Evolutionary conservation across 2,113 vertebrate genomes (phyloP), one percentile per base, ranked within the genome.

Genomic region (Telmatochromis bifrenatus): DNA sequence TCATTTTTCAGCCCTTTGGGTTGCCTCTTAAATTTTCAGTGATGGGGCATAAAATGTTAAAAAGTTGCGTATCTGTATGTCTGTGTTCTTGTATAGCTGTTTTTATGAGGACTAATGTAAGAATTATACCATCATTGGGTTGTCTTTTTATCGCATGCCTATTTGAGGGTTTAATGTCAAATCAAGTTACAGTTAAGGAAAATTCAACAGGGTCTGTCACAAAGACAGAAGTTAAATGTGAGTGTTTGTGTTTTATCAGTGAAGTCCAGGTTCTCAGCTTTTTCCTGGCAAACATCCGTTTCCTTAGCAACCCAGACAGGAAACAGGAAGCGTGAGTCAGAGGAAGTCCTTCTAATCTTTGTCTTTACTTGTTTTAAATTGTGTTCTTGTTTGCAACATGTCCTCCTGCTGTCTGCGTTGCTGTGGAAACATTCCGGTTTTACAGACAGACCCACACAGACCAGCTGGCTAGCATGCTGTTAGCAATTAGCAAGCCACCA

Each of bases 241-340:
- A 56, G 47, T 75, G 83, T 84, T 70, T 81, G 65, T 90, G 58
- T 79, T n/a, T 94, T 95, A 95, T 95, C 95, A 91, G 93, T 33
- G 35, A 28, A 4, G 51, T 87, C 80, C 94, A 95, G 93, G 93
- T 91, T 92, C 85, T 88, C 90, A 35, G 54, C 87, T 83, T 89
- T 88, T 95, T 94, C 95, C 94, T 95, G 94, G 90, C 93, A 89
- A 94, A 94, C 91, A 91, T 92, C 93, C 88, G 65, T 93, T 94
- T 92, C 92, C 90, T 91, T 91, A 88, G 89, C 85, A 93, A 93
- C 93, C 10, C 79, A 89, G 89, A 90, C 91, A 17, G 92, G 94
- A 95, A 94, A 89, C 92, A 94, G 95, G 95, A 95, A 95, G 85
- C 56, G 81, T 88, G 90, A 93, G 88, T 90, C 82, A 88, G 82